phyloP scores from a whole-genome alignment of 2,797 vertebrate species.

The Sparidentex hasta region DNA sequence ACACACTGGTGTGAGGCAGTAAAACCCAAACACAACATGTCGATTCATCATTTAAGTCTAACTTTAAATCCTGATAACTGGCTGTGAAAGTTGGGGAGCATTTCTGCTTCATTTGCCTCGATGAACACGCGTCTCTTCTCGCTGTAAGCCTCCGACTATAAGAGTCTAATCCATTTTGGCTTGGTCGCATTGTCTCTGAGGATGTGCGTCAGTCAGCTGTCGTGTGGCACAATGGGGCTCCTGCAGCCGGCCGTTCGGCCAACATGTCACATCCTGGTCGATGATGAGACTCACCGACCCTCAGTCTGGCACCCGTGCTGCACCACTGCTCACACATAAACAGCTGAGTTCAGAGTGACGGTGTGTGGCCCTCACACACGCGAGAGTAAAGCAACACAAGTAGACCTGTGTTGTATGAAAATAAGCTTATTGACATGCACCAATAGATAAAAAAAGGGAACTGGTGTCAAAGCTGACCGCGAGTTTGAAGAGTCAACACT shows the following conservation, averaged over 20 bases:
- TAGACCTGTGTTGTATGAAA: background rate
- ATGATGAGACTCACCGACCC: conserved; percentile 19
- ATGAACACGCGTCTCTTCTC: conserved; percentile 1
- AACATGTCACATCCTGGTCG: conserved; percentile 55
- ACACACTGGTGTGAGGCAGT: background rate
- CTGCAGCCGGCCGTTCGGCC: conserved; percentile 8
- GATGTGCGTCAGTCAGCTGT: conserved; percentile 51
- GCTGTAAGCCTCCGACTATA: conserved; percentile 23
- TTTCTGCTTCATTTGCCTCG: conserved; percentile 14
- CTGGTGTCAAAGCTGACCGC: background rate
- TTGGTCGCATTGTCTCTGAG: conserved; percentile 52
- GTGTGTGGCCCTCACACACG: background rate
- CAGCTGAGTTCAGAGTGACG: conserved; percentile 6
- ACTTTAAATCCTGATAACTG: background rate
- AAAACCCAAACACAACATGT: background rate
- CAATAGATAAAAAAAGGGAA: background rate
- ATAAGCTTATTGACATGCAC: background rate
- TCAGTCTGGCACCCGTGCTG: conserved; percentile 26
- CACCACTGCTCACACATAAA: background rate
- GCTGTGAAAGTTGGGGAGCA: background rate
- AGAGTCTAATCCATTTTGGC: conserved; percentile 46
- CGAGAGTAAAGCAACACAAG: background rate
- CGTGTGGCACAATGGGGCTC: conserved; percentile 45
- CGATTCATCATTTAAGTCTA: background rate
- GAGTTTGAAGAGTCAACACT: background rate